Evolutionary conservation across 2,888 invertebrate genomes (phyloP).

Genomic region (Carabus problematicus): DNA sequence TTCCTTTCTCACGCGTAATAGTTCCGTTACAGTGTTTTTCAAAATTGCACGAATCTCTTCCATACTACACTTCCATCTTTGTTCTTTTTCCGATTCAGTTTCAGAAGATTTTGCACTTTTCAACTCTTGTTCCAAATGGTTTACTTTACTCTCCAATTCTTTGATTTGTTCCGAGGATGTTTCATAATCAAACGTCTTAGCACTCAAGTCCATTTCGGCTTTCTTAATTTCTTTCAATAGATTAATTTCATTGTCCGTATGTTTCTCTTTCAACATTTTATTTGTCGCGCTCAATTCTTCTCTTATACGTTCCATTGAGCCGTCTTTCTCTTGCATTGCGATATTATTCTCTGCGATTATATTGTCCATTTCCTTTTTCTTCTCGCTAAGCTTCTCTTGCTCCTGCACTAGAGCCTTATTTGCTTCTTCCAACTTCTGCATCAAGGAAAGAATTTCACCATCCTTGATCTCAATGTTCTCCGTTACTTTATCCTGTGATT

Average conservation of each 20-base stretch:
- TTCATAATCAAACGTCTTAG: slow-evolving; percentile 65
- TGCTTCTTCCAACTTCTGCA: slow-evolving; percentile 54
- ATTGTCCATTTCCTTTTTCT: slow-evolving; percentile 37
- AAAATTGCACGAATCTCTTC: slow-evolving; percentile 28
- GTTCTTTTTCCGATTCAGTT: slow-evolving; percentile 27
- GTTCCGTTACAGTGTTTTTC: slow-evolving; percentile 21
- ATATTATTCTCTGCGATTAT: slow-evolving; percentile 40
- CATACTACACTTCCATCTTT: slow-evolving; percentile 24
- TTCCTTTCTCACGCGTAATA: slow-evolving; percentile 22
- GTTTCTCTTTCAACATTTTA: slow-evolving; percentile 46
- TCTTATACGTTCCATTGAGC: slow-evolving; percentile 46
- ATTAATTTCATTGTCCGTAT: slow-evolving; percentile 48
- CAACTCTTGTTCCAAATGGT: slow-evolving; percentile 45
- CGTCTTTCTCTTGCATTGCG: slow-evolving; percentile 49
- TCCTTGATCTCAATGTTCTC: slow-evolving; percentile 42
- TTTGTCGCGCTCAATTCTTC: slow-evolving; percentile 43
- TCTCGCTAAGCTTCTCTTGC: slow-evolving; percentile 33
- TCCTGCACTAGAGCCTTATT: slow-evolving; percentile 43
- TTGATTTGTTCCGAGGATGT: slow-evolving; percentile 60
- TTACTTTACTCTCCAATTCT: slow-evolving; percentile 48
- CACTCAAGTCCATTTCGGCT: slow-evolving; percentile 60
- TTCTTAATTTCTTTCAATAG: slow-evolving; percentile 53
- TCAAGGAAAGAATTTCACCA: slow-evolving; percentile 45
- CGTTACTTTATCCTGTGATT: slow-evolving; percentile 50
- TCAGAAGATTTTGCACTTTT: slow-evolving; percentile 19